Conservation (phyloP, 2,888 invertebrate species). For the Amphiduros pacificus region DNA sequence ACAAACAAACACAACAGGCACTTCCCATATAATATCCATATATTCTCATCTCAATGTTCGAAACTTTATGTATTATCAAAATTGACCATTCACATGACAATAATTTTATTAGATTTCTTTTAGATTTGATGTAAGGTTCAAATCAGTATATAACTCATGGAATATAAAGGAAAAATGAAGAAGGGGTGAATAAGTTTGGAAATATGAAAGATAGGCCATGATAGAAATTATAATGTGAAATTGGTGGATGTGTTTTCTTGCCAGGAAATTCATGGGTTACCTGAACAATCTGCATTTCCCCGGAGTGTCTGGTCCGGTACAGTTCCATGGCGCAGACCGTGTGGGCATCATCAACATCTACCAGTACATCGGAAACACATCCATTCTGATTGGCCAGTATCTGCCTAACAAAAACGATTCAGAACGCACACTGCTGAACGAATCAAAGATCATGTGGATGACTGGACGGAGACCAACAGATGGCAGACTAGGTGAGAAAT, state of each 20-base stretch:
- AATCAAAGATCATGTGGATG: constrained; percentile 69
- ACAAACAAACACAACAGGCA: too few species aligned
- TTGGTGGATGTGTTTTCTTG: constrained; percentile 37
- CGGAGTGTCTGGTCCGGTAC: constrained; percentile 75
- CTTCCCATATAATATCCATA: too few species aligned
- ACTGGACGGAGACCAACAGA: constrained; percentile 67
- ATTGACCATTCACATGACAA: too few species aligned
- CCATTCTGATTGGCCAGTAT: constrained; percentile 51
- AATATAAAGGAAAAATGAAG: too few species aligned
- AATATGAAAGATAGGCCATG: too few species aligned
- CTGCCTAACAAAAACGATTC: constrained; percentile 54
- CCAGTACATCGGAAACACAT: constrained; percentile 54
- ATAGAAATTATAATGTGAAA: too few species aligned
- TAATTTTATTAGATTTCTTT: too few species aligned
- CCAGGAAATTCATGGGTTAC: constrained; percentile 67
- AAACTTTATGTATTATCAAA: too few species aligned
- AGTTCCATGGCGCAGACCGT: constrained; percentile 72
- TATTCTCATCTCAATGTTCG: too few species aligned
- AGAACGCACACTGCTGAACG: constrained; percentile 59
- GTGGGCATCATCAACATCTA: constrained; percentile 56
- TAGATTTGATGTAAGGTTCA: too few species aligned
- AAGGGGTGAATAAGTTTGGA: too few species aligned
- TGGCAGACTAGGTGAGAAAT: constrained; percentile 17
- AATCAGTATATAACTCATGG: too few species aligned
- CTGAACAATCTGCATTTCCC: constrained; percentile 71